phyloP scores from a whole-genome alignment of 2,113 vertebrate species.

The Synchiropus splendidus region DNA sequence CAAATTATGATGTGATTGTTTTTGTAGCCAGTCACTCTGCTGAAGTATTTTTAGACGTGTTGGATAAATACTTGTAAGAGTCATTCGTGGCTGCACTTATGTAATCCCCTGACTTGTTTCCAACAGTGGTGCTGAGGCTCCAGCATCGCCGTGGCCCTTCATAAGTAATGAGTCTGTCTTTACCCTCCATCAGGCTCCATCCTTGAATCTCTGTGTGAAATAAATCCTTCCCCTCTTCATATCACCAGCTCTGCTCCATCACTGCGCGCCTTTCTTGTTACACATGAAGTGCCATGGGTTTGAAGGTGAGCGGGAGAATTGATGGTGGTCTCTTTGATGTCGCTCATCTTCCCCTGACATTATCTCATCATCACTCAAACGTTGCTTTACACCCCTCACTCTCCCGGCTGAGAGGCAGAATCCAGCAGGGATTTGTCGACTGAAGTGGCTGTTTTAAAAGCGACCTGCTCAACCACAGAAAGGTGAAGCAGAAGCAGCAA shows the following conservation, averaged over 20 bases:
- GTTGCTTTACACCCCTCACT: too few species aligned
- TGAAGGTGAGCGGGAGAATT: slow-evolving; percentile 12
- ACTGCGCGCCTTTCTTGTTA: slow-evolving; percentile 1
- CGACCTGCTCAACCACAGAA: too few species aligned
- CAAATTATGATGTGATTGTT: too few species aligned
- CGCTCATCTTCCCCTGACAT: slow-evolving; percentile 4
- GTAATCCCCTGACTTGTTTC: slow-evolving; percentile 19
- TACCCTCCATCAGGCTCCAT: slow-evolving; percentile 13
- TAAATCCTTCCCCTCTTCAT: slow-evolving; percentile 28
- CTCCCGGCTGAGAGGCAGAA: too few species aligned
- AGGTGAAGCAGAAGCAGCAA: too few species aligned
- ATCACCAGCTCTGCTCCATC: slow-evolving; percentile 10
- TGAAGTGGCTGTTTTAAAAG: slow-evolving; percentile 2
- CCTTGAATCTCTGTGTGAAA: slow-evolving; percentile 29
- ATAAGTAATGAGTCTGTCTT: slow-evolving; percentile 32
- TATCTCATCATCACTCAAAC: too few species aligned
- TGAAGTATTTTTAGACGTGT: too few species aligned
- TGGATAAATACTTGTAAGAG: too few species aligned
- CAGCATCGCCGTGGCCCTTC: slow-evolving; percentile 24
- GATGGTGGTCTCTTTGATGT: neutral
- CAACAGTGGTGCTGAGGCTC: too few species aligned
- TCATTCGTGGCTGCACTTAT: slow-evolving; percentile 31
- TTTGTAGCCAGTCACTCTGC: too few species aligned
- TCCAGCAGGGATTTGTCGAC: neutral
- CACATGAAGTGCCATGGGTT: slow-evolving; percentile 6